Evolutionary conservation across 1,140 invertebrate species (phyloP), one percentile per base, ranked within the genome.

Genomic region (Tetragonula clypearis): DNA sequence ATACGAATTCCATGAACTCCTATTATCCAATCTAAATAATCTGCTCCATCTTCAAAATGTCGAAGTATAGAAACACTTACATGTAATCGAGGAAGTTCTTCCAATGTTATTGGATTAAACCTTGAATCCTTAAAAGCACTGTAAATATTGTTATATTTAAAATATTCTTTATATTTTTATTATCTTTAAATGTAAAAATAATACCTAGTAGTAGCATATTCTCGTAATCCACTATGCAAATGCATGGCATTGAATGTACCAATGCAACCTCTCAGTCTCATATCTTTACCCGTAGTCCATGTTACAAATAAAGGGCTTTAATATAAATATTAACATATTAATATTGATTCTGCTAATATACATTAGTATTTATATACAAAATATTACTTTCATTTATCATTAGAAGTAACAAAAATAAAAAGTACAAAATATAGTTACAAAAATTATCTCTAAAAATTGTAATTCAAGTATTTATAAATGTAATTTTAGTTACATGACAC

Each of bases 121-220:
- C 99, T 97, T n/a, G 98, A 98, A 95, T 99, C 99, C 94, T 99
- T 99, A 91, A 99, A 97, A 89, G 99, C 99, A 96, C 99, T 99
- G 90, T 55, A 87, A 92, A 76, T 88, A 68, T 84, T 11, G 66
- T 87, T 41, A 30, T 19, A 15, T 49, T 82, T 74, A 76, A 85
- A 74, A 26, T 14, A 2, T 3, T 17, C 56, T 21, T 14, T 5
- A 69, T 53, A 72, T 30, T 60, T n/a, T 6, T n/a, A 65, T 55
- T 65, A 1, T 14, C 19, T 65, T 65, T n/a, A 68, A 68, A 66
- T 66, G 53, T 49, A 26, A 35, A 49, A 68, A 60, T 72, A 77
- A 93, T 94, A 97, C 97, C 97, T 97, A 72, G 98, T 99, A 90
- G 99, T 96, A 75, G 99, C 98, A 96, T 99, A 99, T 95, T 99